Percentiles rank a stretch among this genome's conserved stretches.
Evolutionary conservation across 2,888 invertebrate genomes (phyloP).

Genomic region (Gastracanthus pulcherrimus): DNA sequence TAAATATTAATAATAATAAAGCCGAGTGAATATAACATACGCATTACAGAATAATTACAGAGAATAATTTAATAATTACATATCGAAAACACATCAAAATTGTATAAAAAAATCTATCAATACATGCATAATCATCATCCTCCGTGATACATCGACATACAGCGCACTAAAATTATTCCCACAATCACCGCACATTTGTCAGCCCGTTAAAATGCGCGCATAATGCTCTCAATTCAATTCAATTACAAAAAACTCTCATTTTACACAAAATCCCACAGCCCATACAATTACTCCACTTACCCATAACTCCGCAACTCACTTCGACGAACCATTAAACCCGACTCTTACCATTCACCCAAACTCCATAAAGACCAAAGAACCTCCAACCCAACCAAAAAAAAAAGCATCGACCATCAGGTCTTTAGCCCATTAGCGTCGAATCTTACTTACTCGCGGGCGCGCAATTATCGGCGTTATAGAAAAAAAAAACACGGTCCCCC

Average conservation of each 20-base stretch:
- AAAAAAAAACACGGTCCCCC: not conserved
- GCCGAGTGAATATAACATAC: not conserved
- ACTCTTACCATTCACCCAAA: not conserved
- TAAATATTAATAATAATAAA: not conserved
- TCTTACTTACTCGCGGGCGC: not conserved
- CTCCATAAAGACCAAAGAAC: not conserved
- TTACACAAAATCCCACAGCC: no score
- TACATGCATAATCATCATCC: no score
- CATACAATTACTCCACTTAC: no score
- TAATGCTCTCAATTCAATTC: no score
- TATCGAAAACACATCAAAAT: not conserved
- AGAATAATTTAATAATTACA: not conserved
- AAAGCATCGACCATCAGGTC: not conserved
- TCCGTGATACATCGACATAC: no score
- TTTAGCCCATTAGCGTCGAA: not conserved
- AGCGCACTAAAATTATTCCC: no score
- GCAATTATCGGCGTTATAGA: constrained; percentile 11
- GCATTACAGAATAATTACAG: no score
- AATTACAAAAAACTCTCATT: no score
- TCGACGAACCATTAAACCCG: not conserved
- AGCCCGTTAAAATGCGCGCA: no score
- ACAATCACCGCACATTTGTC: no score
- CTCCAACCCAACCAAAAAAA: not conserved
- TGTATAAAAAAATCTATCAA: no score
- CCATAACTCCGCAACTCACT: no score